Conservation (phyloP, 2,888 invertebrate genomes). For the Adela reaumurella region DNA sequence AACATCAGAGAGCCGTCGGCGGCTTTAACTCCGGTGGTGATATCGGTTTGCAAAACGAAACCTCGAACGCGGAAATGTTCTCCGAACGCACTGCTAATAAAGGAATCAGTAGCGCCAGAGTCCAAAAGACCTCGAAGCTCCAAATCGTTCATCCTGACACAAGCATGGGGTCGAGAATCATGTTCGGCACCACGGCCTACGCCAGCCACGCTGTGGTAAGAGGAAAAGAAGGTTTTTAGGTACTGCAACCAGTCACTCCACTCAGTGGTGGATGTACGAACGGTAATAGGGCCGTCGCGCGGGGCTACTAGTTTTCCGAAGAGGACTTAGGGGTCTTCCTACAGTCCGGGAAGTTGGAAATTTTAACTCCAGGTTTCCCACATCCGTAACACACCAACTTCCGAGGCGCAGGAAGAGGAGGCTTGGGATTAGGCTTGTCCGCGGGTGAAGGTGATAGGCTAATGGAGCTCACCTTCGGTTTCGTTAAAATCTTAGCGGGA, state of each 20-base stretch:
- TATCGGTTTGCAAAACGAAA: background rate
- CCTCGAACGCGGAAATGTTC: background rate
- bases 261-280: too few species aligned
- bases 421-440: background rate
- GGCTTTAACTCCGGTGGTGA: background rate
- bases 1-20: background rate
- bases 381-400: background rate
- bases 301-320: background rate
- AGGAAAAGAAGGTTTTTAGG: background rate
- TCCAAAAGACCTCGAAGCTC: slow-evolving; percentile 2
- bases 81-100: background rate
- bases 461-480: too few species aligned
- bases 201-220: background rate
- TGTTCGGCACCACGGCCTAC: too few species aligned
- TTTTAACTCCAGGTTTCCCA: background rate
- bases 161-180: background rate
- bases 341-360: background rate
- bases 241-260: background rate
- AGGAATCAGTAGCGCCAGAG: background rate
- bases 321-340: background rate
- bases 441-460: background rate
- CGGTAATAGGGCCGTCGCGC: background rate
- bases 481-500: too few species aligned
- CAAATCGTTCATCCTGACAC: background rate
- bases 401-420: background rate